phyloP scores from a whole-genome alignment of 2,113 vertebrate species.

The Verasper variegatus region DNA sequence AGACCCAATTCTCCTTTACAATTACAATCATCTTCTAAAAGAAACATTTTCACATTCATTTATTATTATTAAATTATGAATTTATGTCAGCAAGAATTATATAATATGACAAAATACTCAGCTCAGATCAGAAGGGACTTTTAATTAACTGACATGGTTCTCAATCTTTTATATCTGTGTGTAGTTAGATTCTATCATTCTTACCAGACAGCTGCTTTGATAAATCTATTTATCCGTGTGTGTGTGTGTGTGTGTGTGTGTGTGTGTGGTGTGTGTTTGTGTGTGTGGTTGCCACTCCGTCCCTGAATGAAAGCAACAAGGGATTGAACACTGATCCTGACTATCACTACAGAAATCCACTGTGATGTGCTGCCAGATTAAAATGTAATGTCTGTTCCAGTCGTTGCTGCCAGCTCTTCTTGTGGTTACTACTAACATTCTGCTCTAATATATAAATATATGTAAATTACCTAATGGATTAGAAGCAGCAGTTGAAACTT shows the following conservation, averaged over 20 bases:
- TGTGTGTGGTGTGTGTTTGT: slow-evolving; percentile 19
- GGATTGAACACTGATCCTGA: slow-evolving; percentile 26
- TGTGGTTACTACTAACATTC: background rate
- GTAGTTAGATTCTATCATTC: background rate
- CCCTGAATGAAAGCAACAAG: background rate
- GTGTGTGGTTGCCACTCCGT: background rate
- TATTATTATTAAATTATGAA: no score
- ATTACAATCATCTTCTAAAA: no score
- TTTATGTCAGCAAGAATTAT: no score
- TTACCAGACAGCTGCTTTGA: background rate
- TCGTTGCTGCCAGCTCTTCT: slow-evolving; percentile 1
- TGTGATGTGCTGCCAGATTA: slow-evolving; percentile 8
- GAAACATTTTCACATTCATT: no score
- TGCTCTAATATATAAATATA: background rate
- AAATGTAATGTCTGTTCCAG: background rate
- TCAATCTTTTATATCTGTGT: no score
- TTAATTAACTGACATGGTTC: background rate
- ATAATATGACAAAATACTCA: no score
- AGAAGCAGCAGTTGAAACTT: no score
- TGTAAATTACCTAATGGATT: no score
- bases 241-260: background rate
- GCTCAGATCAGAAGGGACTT: background rate
- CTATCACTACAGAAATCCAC: slow-evolving; percentile 20
- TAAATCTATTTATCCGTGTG: background rate
- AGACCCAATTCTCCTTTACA: no score